Evolutionary conservation across 2,113 vertebrate species (phyloP), one percentile per base, ranked within the genome.

Genomic region (Phalacrocorax aristotelis): DNA sequence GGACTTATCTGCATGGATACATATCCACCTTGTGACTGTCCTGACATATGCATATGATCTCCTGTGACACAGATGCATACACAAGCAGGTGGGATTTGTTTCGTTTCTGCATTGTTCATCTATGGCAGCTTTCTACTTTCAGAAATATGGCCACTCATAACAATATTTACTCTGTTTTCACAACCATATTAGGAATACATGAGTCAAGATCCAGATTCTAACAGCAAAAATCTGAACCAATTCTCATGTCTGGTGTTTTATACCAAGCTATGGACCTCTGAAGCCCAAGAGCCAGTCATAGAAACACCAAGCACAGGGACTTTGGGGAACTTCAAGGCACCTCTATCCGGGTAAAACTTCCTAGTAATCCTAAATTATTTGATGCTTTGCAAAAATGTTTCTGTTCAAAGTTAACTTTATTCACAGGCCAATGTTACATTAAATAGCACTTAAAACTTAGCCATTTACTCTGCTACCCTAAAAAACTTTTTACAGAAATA

Each of bases 401-500:
- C 25, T 86, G 5, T 71, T 52, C 30, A 29, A 79, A 76, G 20
- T 65, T 69, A n/a, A 60, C 10, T 83, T 83, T 61, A 27, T 58
- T 57, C 40, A 58, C 34, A 27, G 52, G 9, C 10, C 36, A 71
- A 2, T 30, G 46, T 3, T 60, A 19, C 38, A 29, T 19, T 58
- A 69, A 93, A 64, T 32, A 7, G 44, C 66, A 51, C 6, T 36
- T 68, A 52, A 66, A 83, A 83, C 15, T 46, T 30, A 69, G 21
- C 14, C 61, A 95, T 92, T 96, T 96, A 97, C 94, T 96, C 88
- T 75, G 95, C 78, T 83, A 90, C 88, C n/a, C 60, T 85, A 23
- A 90, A 79, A 79, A 61, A 98, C 96, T 51, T 98, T 96, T 66
- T 97, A 87, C 87, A 98, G 83, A 96, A 98, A 96, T 51, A 58